Evolutionary conservation across 2,888 invertebrate species (phyloP), one percentile per base, ranked within the genome.

Genomic region (Digitonthophagus gazella): DNA sequence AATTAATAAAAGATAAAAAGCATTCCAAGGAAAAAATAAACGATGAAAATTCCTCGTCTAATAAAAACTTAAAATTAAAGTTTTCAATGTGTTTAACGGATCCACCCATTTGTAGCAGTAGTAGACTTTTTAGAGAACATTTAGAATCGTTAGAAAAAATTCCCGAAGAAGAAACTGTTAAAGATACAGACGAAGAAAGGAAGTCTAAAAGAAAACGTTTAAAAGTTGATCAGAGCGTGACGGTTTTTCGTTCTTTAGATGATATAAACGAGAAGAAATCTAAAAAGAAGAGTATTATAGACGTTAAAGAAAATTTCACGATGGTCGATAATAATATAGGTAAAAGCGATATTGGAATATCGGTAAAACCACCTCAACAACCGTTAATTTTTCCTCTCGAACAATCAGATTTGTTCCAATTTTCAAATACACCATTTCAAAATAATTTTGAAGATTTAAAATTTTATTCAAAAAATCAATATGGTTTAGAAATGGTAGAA

Each of bases 291-390:
- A 5, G 11, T 44, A 44, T 8, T 44, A 11, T 3, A 3, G 11
- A 44, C 6, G 1, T 44, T 0, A 61, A 18, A 16, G 61, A 61
- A 61, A 20, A 16, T 16, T 16, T 19, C 15, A 61, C 61, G 20
- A 61, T 61, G 61, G 61, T 20, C 8, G 61, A 61, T 5, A n/a
- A 19, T 11, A n/a, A 18, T n/a, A 16, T 19, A 61, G 61, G 20
- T 0, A 61, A 18, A 18, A 61, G n/a, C 18, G 61, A 61, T 18
- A 18, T 61, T 61, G 61, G 61, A 18, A 18, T 61, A 61, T 16
- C 61, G 4, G 61, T 18, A 1, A 61, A 61, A 19, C 61, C 61
- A 19, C 61, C 18, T 18, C 28, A 44, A 5, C 11, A 44, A 8
- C 28, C 6, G 11, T 44, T 44, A 8, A 44, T 11, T 3, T 44